phyloP scores from a whole-genome alignment of 2,797 vertebrate genomes.

The Catamblyrhynchus diadema region DNA sequence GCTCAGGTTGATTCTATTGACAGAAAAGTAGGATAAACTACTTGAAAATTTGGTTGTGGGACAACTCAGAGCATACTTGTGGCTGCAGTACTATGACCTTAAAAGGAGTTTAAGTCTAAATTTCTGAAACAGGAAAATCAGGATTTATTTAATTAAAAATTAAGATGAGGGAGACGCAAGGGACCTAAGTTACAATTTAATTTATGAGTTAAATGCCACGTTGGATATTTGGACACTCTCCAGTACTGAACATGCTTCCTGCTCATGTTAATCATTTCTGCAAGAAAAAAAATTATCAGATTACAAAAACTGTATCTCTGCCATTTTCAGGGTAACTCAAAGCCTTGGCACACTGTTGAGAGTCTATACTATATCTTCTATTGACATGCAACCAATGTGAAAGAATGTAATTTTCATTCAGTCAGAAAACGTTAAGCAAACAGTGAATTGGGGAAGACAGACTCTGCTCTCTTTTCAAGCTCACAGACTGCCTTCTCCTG shows the following conservation, averaged over 20 bases:
- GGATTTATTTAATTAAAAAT: background rate
- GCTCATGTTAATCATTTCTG: background rate
- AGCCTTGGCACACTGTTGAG: background rate
- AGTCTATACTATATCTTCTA: background rate
- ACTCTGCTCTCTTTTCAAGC: background rate
- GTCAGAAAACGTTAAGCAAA: background rate
- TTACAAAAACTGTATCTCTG: background rate
- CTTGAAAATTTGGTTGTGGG: background rate
- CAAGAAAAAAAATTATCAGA: background rate
- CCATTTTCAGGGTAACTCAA: background rate
- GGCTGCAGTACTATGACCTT: background rate
- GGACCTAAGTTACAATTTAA: background rate
- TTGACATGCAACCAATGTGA: background rate
- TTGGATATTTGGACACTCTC: background rate
- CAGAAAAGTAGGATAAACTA: background rate
- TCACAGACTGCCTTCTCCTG: background rate
- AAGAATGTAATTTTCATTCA: background rate
- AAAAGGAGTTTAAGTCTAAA: background rate
- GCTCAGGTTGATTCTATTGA: background rate
- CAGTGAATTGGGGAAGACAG: background rate
- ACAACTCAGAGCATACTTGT: background rate
- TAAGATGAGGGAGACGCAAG: background rate
- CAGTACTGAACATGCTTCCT: background rate
- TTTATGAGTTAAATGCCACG: background rate
- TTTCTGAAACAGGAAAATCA: background rate